Evolutionary conservation across 2,888 invertebrate species (phyloP).

Genomic region (Clepsis dumicolana): DNA sequence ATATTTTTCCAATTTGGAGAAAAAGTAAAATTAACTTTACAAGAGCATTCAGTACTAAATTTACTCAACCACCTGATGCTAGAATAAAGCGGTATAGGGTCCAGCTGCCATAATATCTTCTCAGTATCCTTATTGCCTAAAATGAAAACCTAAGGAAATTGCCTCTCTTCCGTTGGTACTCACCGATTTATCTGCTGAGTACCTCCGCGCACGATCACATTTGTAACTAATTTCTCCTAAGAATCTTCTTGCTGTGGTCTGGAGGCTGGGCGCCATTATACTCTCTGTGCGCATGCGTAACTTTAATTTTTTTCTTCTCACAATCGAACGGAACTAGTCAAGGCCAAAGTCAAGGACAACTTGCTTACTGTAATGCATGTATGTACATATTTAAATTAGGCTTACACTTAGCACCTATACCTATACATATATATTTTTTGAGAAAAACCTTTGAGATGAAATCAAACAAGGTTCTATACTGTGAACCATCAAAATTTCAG

Average conservation of each 20-base stretch:
- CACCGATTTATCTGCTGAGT: neutral
- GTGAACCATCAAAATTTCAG: too few relatives aligned
- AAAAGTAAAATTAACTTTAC: neutral
- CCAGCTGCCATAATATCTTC: neutral
- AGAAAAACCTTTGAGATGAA: too few relatives aligned
- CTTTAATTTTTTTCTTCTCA: neutral
- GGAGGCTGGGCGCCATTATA: conserved; percentile 59
- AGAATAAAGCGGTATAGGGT: neutral
- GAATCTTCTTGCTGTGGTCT: neutral
- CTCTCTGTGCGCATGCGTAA: conserved; percentile 54
- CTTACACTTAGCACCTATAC: too few relatives aligned
- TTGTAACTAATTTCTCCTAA: neutral
- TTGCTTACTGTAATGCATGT: neutral
- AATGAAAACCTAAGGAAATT: neutral
- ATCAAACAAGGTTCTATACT: too few relatives aligned
- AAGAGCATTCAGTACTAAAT: neutral
- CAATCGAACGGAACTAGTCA: neutral
- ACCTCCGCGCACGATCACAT: neutral
- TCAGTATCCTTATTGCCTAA: neutral
- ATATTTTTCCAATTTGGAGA: neutral
- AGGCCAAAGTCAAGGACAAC: neutral
- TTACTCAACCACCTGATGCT: conserved; percentile 4
- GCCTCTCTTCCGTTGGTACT: neutral
- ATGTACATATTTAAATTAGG: neutral
- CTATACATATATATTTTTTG: too few relatives aligned